Evolutionary conservation across 35 echinoderm and acorn worm species (phyloP).

Genomic region (Apostichopus californicus): DNA sequence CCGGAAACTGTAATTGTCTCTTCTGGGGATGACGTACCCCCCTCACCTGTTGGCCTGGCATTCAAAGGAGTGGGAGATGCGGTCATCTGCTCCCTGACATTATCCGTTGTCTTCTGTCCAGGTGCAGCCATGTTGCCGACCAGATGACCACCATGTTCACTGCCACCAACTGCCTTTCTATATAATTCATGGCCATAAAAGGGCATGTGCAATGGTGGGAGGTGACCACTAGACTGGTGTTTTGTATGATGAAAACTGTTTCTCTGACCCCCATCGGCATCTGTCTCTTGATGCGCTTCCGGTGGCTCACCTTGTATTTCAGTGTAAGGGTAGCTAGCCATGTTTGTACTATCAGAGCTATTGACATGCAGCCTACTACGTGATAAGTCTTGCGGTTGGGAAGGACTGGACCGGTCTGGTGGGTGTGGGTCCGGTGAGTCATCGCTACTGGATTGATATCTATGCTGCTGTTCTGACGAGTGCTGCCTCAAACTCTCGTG

Average conservation of each 20-base stretch:
- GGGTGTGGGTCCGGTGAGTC: not conserved
- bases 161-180: not conserved
- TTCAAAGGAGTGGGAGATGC: not conserved
- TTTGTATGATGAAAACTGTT: conserved; percentile 3
- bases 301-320: not conserved
- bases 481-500: not conserved
- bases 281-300: not conserved
- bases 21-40: not conserved
- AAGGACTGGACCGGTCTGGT: not conserved
- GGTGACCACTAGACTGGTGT: not conserved
- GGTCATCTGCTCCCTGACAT: not conserved
- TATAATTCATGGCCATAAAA: not conserved
- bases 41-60: not conserved
- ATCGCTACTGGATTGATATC: not conserved
- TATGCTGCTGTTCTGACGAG: not conserved
- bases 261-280: not conserved
- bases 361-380: not conserved
- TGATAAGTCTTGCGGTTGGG: not conserved
- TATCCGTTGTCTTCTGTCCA: not conserved
- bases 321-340: not conserved
- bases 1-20: not conserved
- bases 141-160: not conserved
- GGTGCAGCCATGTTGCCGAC: not conserved
- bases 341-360: not conserved
- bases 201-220: not conserved